These are phyloP conservation scores for Pelecanus crispus DNA, from an alignment of 2,113 vertebrate species.

Conservation along the genomic window DNA sequence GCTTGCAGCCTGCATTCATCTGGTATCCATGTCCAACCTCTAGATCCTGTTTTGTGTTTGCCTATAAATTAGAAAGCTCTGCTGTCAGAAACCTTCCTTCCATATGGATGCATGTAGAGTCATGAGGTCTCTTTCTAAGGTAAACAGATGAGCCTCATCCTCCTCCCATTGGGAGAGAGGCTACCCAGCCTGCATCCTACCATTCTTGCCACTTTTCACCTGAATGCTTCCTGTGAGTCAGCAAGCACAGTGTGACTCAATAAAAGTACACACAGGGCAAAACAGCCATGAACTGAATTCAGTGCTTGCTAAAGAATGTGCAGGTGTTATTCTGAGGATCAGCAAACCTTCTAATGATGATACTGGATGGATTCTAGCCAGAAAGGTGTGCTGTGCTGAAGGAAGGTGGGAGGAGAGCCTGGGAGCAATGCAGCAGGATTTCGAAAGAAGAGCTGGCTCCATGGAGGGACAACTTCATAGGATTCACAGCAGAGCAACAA, in stretches of 20 bases:
- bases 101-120: not conserved
- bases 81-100: not conserved
- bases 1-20: not conserved
- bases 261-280: not conserved
- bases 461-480: not conserved
- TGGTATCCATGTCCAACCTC: not conserved
- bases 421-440: not conserved
- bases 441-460: not conserved
- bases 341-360: slow-evolving; percentile 8
- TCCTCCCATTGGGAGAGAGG: not conserved
- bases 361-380: slow-evolving; percentile 11
- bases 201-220: slow-evolving; percentile 8
- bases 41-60: not conserved
- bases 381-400: not conserved
- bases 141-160: not conserved
- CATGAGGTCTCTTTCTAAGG: not conserved
- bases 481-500: not conserved
- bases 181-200: not conserved
- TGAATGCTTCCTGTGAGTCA: slow-evolving; percentile 29
- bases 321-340: slow-evolving; percentile 5
- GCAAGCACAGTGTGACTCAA: slow-evolving; percentile 15
- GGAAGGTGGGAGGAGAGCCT: not conserved
- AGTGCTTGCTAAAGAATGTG: not conserved
- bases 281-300: slow-evolving; percentile 7
- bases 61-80: not conserved